Percentiles rank a stretch among this genome's conserved stretches.
Conservation (phyloP, 2,797 vertebrate species). For the Pempheris klunzingeri region DNA sequence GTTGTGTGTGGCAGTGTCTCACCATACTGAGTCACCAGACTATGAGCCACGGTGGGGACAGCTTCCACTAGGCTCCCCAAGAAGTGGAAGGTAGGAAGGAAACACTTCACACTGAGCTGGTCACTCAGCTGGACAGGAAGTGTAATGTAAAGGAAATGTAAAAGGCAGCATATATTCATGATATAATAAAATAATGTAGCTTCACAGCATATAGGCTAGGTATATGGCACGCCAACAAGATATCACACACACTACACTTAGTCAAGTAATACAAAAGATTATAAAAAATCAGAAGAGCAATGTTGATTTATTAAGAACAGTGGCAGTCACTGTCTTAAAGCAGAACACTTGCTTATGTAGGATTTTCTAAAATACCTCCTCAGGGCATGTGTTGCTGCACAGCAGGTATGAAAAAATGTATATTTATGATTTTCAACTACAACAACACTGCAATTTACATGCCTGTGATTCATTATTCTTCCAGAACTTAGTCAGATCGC, state of each 20-base stretch:
- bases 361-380: slow-evolving; percentile 9
- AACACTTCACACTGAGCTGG: slow-evolving; percentile 80
- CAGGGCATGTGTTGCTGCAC: not conserved
- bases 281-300: not conserved
- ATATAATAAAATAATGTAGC: too few species aligned
- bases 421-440: slow-evolving; percentile 4
- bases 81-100: slow-evolving; percentile 87
- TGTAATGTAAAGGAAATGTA: too few species aligned
- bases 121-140: slow-evolving; percentile 84
- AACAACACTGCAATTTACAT: not conserved
- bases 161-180: not conserved
- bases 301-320: not conserved
- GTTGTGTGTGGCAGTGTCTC: slow-evolving; percentile 65
- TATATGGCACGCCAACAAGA: not conserved
- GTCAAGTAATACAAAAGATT: not conserved
- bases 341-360: not conserved
- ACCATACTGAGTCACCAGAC: slow-evolving; percentile 89
- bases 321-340: not conserved
- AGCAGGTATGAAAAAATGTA: not conserved
- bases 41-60: slow-evolving; percentile 84
- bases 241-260: not conserved
- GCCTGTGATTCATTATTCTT: slow-evolving; percentile 23
- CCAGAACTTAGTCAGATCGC: not conserved
- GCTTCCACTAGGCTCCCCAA: slow-evolving; percentile 91
- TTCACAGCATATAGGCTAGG: not conserved